Conservation (phyloP, 2,888 invertebrate genomes). For the Chrysolina oricalcia region DNA sequence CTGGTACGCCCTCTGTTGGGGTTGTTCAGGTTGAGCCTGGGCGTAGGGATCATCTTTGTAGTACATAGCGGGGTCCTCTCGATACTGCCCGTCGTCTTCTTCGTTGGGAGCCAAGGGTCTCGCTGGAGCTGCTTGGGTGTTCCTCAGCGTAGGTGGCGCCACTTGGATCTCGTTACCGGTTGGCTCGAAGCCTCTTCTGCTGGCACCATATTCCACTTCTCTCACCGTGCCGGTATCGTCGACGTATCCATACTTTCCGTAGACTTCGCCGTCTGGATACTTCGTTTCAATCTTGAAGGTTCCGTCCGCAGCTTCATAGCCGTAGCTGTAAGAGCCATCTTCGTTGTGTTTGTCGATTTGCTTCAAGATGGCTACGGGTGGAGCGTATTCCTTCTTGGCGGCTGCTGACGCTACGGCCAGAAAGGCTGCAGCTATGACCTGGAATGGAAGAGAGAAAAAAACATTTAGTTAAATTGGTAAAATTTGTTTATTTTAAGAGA, state of each 20-base stretch:
- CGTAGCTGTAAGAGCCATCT: conserved; percentile 91
- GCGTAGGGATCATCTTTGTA: conserved; percentile 77
- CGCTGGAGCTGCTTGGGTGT: conserved; percentile 61
- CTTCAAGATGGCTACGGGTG: conserved; percentile 86
- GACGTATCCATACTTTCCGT: conserved; percentile 92
- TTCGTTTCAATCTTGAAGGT: conserved; percentile 92
- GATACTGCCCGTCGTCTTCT: conserved; percentile 89
- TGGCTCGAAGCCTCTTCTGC: conserved; percentile 87
- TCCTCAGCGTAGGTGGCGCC: conserved; percentile 83
- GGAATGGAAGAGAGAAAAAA: conserved; percentile 48
- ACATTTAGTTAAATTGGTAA: background rate
- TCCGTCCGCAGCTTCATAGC: conserved; percentile 90
- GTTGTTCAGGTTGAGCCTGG: conserved; percentile 52
- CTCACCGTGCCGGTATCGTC: conserved; percentile 84
- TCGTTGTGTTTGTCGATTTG: conserved; percentile 90
- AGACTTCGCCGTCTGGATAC: conserved; percentile 87
- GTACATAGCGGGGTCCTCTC: conserved; percentile 88
- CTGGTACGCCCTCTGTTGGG: conserved; percentile 32
- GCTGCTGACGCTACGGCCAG: conserved; percentile 63
- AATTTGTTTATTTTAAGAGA: too few species aligned
- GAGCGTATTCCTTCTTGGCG: conserved; percentile 77
- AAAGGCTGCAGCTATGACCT: conserved; percentile 66
- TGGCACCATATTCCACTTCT: conserved; percentile 91
- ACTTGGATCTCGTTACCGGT: conserved; percentile 85
- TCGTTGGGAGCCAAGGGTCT: conserved; percentile 76